These are phyloP conservation scores for Cheilosia vernalis DNA, from an alignment of 2,888 invertebrate species.

Conservation along the genomic window DNA sequence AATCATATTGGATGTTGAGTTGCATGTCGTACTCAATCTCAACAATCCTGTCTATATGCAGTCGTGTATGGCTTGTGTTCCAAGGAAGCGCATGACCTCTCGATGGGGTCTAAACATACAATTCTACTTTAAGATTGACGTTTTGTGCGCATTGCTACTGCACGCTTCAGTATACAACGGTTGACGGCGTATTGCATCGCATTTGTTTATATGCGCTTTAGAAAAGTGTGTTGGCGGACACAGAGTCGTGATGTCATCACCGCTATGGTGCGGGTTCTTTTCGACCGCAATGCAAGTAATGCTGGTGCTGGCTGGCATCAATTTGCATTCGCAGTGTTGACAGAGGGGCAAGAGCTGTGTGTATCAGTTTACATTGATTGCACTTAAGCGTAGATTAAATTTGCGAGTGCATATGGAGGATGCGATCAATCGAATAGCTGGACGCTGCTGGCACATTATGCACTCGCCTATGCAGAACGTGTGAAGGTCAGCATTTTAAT, in stretches of 20 bases:
- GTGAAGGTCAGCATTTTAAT: constrained; percentile 64
- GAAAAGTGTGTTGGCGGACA: constrained; percentile 48
- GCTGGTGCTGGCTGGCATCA: constrained; percentile 15
- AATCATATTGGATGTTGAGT: constrained; percentile 59
- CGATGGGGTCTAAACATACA: constrained; percentile 51
- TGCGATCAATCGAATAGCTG: constrained; percentile 60
- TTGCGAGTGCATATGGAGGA: constrained; percentile 44
- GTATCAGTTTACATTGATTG: constrained; percentile 55
- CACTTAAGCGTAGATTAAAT: constrained; percentile 40
- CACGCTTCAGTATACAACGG: constrained; percentile 37
- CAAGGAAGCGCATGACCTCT: constrained; percentile 63
- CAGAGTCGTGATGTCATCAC: constrained; percentile 62
- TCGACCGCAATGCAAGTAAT: constrained; percentile 42
- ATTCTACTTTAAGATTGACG: constrained; percentile 49
- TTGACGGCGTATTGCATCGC: constrained; percentile 27
- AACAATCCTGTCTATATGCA: constrained; percentile 13
- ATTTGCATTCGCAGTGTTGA: constrained; percentile 35
- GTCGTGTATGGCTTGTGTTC: constrained; percentile 36
- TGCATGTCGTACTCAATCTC: constrained; percentile 51
- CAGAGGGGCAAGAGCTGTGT: neutral
- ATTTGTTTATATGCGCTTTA: constrained; percentile 36
- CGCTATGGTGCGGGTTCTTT: constrained; percentile 21
- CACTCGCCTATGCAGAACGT: constrained; percentile 19
- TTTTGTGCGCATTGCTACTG: constrained; percentile 27
- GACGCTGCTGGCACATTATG: constrained; percentile 27